A percentile compares a stretch with the other conserved stretches of the same genome.
Conservation (phyloP, 2,113 vertebrate genomes). For the Atlantisia rogersi region DNA sequence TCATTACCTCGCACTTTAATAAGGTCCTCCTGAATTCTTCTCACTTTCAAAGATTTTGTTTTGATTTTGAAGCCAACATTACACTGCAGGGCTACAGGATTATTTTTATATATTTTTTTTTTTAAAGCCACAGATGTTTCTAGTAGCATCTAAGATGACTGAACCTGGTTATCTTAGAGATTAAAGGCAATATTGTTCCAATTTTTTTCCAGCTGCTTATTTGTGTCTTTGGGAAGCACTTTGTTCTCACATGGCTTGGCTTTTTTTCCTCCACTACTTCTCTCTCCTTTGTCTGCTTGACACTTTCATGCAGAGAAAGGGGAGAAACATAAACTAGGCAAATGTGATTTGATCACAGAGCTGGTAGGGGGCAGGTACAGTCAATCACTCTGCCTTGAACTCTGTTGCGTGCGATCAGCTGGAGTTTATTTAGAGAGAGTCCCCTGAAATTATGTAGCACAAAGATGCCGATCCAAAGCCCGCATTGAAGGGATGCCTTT, state of each 20-base stretch:
- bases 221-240: constrained; percentile 11
- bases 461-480: neutral
- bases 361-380: constrained; percentile 38
- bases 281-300: constrained; percentile 39
- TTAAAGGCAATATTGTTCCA: constrained; percentile 36
- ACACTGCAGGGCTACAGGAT: neutral
- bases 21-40: neutral
- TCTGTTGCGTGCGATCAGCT: neutral
- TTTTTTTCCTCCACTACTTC: neutral
- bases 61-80: neutral
- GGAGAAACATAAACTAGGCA: constrained; percentile 27
- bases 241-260: neutral
- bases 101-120: neutral
- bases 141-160: neutral
- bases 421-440: neutral
- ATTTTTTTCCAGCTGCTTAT: neutral
- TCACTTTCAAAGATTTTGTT: constrained; percentile 12
- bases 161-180: constrained; percentile 13
- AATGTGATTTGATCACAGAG: constrained; percentile 36
- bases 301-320: constrained; percentile 8
- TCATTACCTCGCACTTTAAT: constrained; percentile 9
- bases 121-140: neutral
- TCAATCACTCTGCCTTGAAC: neutral
- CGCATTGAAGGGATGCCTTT: neutral
- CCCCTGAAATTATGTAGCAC: neutral